phyloP scores from a whole-genome alignment of 2,113 vertebrate genomes.

The Lampris incognitus region DNA sequence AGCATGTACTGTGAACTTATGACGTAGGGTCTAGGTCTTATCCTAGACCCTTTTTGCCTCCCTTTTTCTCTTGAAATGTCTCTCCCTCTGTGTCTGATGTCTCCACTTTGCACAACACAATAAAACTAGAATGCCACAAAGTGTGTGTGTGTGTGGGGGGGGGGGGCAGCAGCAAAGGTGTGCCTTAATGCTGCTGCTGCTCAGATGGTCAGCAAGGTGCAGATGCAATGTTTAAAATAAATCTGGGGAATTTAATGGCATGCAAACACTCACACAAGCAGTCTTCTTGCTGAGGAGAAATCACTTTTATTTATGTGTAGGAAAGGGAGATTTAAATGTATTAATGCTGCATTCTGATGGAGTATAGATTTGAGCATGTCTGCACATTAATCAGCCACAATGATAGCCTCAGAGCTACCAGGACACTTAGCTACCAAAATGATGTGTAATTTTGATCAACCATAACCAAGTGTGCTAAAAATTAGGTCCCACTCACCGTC shows the following conservation, averaged over 20 bases:
- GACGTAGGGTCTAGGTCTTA: not conserved
- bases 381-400: not conserved
- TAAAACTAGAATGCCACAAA: too few species aligned
- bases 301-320: too few species aligned
- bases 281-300: too few species aligned
- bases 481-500: conserved; percentile 19
- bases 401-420: not conserved
- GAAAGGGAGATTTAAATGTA: too few species aligned
- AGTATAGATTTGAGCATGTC: not conserved
- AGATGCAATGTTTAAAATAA: not conserved
- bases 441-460: conserved; percentile 26
- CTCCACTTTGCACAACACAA: not conserved
- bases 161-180: too few species aligned
- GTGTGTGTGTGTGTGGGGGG: too few species aligned
- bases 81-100: not conserved
- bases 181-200: not conserved
- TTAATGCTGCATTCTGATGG: not conserved
- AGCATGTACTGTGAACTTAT: not conserved
- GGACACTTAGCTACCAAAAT: conserved; percentile 21
- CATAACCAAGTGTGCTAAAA: not conserved
- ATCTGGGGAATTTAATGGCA: not conserved
- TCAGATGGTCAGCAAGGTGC: not conserved
- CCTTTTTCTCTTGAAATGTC: not conserved
- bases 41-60: not conserved
- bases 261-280: too few species aligned